Evolutionary conservation across 2,113 vertebrate species (phyloP), one percentile per base, ranked within the genome.

Genomic region (Pygoscelis antarcticus): DNA sequence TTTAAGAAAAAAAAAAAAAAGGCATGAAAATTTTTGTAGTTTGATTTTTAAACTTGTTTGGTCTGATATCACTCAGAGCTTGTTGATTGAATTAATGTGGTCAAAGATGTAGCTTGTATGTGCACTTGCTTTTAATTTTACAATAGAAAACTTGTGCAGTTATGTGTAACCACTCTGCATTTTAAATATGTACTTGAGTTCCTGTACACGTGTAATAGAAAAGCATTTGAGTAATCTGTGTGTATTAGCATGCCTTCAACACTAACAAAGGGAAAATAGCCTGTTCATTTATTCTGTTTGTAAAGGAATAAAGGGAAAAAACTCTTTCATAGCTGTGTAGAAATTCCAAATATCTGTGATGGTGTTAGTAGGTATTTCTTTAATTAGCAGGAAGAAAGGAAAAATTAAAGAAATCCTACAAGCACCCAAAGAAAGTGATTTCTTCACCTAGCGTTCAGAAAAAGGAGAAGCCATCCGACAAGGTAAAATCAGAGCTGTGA

Each of bases 401-500:
- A 91, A 99, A 99, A 88, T 96, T 98, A 92, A 99, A 99, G 96
- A 99, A 99, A 90, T 95, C 96, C 75, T 98, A 96, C 76, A 99
- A 98, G 97, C 98, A 98, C 75, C 97, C 99, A 81, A 99, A 99
- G 97, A 99, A 99, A 92, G 98, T 98, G 25, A 61, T 98, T 89
- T 99, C 99, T 79, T 99, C 99, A 51, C 99, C 99, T 6, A 99
- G 98, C 97, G 92, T 99, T 91, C 99, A 99, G 70, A 99, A 99
- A 96, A 99, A 98, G 97, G 99, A 99, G 84, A 99, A 98, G 88
- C 18, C 83, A n/a, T 58, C 97, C 60, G 99, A 99, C 12, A 99
- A 99, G 98, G 99, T 99, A 97, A 96, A 97, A 61, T 89, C 38
- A 82, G 15, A 91, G 44, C 22, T 72, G 34, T 44, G 72, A 83